A percentile compares a stretch with the other conserved stretches of the same genome.
phyloP scores from a whole-genome alignment of 2,113 vertebrate genomes.

The Nettapus auritus region DNA sequence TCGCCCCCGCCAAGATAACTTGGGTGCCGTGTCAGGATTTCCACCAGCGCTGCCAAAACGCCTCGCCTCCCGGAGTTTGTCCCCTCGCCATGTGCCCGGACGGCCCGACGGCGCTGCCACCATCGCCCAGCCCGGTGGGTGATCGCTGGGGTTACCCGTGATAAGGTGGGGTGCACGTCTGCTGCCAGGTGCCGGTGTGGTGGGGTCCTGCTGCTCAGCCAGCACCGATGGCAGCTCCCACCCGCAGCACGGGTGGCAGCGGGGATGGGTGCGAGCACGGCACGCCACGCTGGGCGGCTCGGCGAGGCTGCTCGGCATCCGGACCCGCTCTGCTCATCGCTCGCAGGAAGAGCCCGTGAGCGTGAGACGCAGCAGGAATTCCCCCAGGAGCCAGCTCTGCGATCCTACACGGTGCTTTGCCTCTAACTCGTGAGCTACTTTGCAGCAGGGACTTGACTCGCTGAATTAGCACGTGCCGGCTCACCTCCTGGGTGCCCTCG shows the following conservation, averaged over 20 bases:
- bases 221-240: neutral
- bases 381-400: neutral
- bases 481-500: neutral
- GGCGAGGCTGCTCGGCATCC: neutral
- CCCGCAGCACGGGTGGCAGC: neutral
- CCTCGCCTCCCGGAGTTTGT: fast-evolving
- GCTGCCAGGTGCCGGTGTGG: neutral
- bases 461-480: neutral
- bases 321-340: neutral
- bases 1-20: constrained; percentile 4
- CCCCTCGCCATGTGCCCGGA: fast-evolving
- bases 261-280: no score
- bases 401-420: neutral
- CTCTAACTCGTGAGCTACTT: fast-evolving
- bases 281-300: no score
- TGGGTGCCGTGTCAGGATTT: constrained; percentile 41
- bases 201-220: neutral
- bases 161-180: fast-evolving
- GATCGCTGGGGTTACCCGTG: neutral
- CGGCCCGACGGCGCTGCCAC: neutral
- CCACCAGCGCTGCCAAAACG: constrained; percentile 3
- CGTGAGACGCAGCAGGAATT: neutral
- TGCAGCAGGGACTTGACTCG: neutral
- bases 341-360: fast-evolving
- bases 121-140: neutral